Evolutionary conservation across 2,888 invertebrate genomes (phyloP), one percentile per base, ranked within the genome.

Genomic region (Steinernema carpocapsae): DNA sequence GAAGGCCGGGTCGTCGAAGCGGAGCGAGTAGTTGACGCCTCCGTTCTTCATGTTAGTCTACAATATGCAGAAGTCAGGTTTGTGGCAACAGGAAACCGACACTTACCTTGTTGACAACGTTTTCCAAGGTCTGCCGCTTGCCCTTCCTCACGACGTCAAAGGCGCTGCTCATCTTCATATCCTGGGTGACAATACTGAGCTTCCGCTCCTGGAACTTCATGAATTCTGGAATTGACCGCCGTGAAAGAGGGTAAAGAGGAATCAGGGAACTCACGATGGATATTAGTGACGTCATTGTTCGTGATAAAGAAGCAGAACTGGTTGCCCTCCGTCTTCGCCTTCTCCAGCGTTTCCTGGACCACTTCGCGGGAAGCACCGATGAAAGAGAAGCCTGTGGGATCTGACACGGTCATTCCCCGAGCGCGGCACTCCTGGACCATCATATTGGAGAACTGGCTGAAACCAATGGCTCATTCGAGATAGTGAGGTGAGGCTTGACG

Each of bases 1-100:
- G 42, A 37, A 29, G 19, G 46, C 46, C 10, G 74, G 19, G 14
- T 43, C 71, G 19, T 22, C 37, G 29, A 72, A 10, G 22, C 19
- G 19, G 3, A 84, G 73, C 4, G 70, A 52, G 70, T 82, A 83
- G 74, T 84, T 84, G 14, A 80, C 48, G 19, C 84, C 84, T 10
- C 84, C 84, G 4, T 82, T 70, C 56, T 82, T 83, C 26, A 80
- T 32, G 73, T 82, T 82, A 6, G 74, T 78, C 72, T 56, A 10
- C 4, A 37, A 37, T 3, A 48, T 7, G 4, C 6, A 17, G 48
- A 17, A 22, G 2, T 14, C 32, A 22, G 64, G 22, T 12, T 14
- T n/a, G 24, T 1, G 29, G 2, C 14, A 6, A 6, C 26, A 19
- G 6, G 6, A 64, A 17, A 1, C 26, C 12, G 6, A 32, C 6